These are phyloP conservation scores for Heterodera carotae DNA, from an alignment of 1,140 invertebrate genomes.

Conservation along the genomic window DNA sequence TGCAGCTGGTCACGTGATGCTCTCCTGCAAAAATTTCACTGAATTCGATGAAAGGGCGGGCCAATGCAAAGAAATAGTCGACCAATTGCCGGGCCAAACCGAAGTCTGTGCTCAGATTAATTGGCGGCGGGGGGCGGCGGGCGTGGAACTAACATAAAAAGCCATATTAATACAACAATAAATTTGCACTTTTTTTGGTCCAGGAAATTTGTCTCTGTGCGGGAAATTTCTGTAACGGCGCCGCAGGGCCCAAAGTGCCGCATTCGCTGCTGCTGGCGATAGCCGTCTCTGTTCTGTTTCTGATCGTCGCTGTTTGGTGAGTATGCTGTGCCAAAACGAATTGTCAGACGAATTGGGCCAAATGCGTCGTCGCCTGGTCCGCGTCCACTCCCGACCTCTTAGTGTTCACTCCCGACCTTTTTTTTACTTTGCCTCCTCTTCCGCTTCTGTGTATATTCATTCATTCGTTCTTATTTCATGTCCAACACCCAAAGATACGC, in stretches of 20 bases:
- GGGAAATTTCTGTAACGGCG: slow-evolving; percentile 20
- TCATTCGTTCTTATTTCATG: no score
- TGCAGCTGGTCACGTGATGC: slow-evolving; percentile 9
- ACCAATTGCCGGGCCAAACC: slow-evolving; percentile 25
- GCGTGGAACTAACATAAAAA: background rate
- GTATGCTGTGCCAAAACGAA: no score
- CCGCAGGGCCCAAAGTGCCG: background rate
- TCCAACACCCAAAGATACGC: no score
- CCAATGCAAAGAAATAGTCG: slow-evolving; percentile 7
- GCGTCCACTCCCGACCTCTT: no score
- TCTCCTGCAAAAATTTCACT: slow-evolving; percentile 23
- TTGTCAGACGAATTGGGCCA: no score
- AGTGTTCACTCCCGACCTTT: no score
- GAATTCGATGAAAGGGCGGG: background rate
- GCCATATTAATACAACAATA: background rate
- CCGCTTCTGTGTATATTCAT: no score
- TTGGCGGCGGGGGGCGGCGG: background rate
- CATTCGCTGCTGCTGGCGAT: background rate
- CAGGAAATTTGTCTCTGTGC: slow-evolving; percentile 19
- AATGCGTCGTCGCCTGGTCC: no score
- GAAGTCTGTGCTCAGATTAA: slow-evolving; percentile 16
- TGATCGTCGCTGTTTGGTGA: background rate
- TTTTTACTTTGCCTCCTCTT: no score
- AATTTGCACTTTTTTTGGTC: background rate
- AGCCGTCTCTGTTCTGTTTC: background rate